These are phyloP conservation scores for Dissostichus mawsoni DNA, from an alignment of 2,113 vertebrate genomes.

Conservation along the genomic window DNA sequence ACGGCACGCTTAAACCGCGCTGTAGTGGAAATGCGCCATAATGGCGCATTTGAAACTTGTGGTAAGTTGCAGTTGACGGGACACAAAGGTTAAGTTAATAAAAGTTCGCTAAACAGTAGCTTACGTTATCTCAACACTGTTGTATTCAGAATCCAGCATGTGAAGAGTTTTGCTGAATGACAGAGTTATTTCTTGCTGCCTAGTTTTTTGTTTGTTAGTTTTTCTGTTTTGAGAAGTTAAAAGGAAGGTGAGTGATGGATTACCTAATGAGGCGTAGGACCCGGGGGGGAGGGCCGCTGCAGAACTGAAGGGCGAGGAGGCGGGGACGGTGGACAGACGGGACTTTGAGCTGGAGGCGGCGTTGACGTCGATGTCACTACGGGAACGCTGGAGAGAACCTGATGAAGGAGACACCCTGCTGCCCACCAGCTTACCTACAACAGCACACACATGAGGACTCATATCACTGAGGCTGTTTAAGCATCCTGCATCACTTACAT, in stretches of 20 bases:
- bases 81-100: no score
- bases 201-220: neutral
- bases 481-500: neutral
- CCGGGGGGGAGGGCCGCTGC: constrained; percentile 95
- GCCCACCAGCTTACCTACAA: constrained; percentile 90
- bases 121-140: neutral
- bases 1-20: no score
- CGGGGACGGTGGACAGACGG: constrained; percentile 88
- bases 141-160: neutral
- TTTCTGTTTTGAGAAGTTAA: neutral
- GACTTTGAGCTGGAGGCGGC: constrained; percentile 97
- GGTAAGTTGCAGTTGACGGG: no score
- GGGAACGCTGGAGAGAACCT: constrained; percentile 95
- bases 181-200: neutral
- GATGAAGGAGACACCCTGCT: constrained; percentile 87
- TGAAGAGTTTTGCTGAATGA: neutral
- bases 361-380: constrained; percentile 97
- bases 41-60: no score
- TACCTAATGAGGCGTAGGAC: constrained; percentile 98
- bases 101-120: neutral
- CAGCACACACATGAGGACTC: constrained; percentile 25
- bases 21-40: no score
- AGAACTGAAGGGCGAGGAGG: constrained; percentile 91
- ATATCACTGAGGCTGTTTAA: neutral
- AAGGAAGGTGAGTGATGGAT: constrained; percentile 42